These are phyloP conservation scores for Amblyornis subalaris DNA, from an alignment of 2,113 vertebrate species.

Conservation along the genomic window DNA sequence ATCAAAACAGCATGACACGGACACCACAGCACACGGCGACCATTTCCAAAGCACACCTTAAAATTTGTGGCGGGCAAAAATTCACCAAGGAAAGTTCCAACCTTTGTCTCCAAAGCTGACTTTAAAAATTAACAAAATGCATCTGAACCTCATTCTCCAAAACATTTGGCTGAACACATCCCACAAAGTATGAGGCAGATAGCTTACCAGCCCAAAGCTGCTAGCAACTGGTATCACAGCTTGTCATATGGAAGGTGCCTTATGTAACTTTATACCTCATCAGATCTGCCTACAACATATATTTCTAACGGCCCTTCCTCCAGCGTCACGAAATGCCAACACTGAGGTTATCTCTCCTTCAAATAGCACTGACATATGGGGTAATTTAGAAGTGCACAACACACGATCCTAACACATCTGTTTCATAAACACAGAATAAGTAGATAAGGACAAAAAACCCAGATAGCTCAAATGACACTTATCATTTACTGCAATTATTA, in stretches of 20 bases:
- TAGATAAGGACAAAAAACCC: not conserved
- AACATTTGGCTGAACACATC: conserved; percentile 8
- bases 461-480: not conserved
- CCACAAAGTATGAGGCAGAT: not conserved
- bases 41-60: not conserved
- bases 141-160: not conserved
- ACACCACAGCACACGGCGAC: not conserved
- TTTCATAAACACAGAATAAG: conserved; percentile 42
- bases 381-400: not conserved
- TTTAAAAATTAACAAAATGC: not conserved
- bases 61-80: not conserved
- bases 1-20: not conserved
- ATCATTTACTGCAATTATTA: not conserved
- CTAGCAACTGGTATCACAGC: not conserved
- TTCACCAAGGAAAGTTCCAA: not conserved
- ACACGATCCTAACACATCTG: conserved; percentile 17
- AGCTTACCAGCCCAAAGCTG: not conserved
- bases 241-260: conserved; percentile 33
- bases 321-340: not conserved
- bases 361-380: conserved; percentile 21
- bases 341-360: conserved; percentile 2
- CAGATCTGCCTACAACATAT: conserved; percentile 32
- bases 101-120: not conserved
- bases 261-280: conserved; percentile 33
- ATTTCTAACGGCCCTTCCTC: not conserved